Evolutionary conservation across 2,797 vertebrate species (phyloP), one percentile per base, ranked within the genome.

Genomic region (Muscicapa striata): DNA sequence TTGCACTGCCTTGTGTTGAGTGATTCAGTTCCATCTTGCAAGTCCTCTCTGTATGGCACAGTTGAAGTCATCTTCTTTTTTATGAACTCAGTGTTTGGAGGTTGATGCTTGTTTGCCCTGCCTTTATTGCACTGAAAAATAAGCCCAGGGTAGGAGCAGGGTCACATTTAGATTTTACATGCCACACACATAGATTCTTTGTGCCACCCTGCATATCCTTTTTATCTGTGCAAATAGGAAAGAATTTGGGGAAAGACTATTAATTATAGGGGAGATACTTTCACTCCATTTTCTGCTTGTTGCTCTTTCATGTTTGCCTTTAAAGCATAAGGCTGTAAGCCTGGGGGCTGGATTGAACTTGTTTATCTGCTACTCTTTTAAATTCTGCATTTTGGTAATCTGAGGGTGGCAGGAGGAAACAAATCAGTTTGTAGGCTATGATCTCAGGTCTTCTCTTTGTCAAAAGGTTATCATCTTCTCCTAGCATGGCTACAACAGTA

Each of bases 221-320:
- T 90, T 93, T 78, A 91, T 83, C 92, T 93, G 51, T 67, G 62
- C 79, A 80, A 87, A 86, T 48, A 94, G 54, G 10, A 94, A 78
- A 46, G 63, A 91, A 86, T 85, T 52, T 84, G 55, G 36, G 59
- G 22, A 68, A 95, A 85, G 40, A 55, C 30, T 66, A 1, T 67
- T 96, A 61, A 74, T 87, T 90, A 90, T 64, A 32, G 10, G n/a
- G 13, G 45, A 92, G 74, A 85, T 63, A 45, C 4, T 82, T 88
- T 86, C 38, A 61, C 61, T 80, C 89, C n/a, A 86, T 91, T 89
- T 83, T 92, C 62, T 88, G 20, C n/a, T 96, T 78, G 34, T 57
- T 88, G 29, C 30, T 80, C 89, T 97, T 95, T 94, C 93, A 94
- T 94, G 76, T 94, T 88, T 92, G 49, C 40, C 72, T 95, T 91